Evolutionary conservation across 2,888 invertebrate species (phyloP).

Genomic region (Watsonalla binaria): DNA sequence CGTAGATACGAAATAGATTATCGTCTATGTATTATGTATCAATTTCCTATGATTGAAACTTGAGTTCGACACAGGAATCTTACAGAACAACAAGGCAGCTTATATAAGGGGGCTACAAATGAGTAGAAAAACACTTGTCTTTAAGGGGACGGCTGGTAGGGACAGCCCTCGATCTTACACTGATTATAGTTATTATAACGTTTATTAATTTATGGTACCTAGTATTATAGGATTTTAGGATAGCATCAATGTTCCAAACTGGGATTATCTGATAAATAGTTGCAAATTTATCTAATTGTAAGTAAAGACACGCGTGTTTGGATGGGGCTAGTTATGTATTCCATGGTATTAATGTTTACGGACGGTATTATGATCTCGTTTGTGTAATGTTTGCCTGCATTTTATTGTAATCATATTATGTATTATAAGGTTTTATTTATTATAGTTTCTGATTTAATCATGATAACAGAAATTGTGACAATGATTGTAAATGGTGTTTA

Average conservation of each 20-base stretch:
- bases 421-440: conserved; percentile 21
- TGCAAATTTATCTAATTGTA: not conserved
- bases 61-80: no score
- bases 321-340: conserved; percentile 19
- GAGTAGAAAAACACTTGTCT: no score
- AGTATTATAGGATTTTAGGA: not conserved
- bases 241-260: not conserved
- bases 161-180: not conserved
- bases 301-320: not conserved
- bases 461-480: conserved; percentile 21
- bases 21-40: no score
- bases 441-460: conserved; percentile 24
- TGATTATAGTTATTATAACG: not conserved
- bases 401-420: conserved; percentile 26
- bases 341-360: conserved; percentile 6
- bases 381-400: conserved; percentile 25
- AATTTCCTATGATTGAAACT: no score
- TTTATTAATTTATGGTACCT: not conserved
- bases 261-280: not conserved
- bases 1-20: no score
- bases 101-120: no score
- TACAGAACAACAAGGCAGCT: no score
- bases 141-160: no score
- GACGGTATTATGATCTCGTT: conserved; percentile 34
- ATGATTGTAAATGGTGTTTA: not conserved